Conservation (phyloP, 2,113 vertebrate species). For the Sceloporus undulatus region DNA sequence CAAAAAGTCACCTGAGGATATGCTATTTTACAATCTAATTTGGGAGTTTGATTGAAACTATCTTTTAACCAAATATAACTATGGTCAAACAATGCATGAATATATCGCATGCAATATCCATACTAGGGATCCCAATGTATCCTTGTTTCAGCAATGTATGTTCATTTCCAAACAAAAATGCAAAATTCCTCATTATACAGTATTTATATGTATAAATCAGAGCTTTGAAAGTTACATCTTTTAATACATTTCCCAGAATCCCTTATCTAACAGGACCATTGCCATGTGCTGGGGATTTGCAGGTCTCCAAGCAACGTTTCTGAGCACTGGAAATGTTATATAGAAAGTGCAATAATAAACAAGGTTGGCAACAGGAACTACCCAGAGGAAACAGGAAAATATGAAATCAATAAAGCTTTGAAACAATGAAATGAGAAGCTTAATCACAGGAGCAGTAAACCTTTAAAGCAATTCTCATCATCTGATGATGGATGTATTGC, state of each 20-base stretch:
- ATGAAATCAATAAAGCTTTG: neutral
- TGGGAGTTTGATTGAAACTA: constrained; percentile 37
- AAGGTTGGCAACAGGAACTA: neutral
- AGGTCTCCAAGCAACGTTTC: too few species aligned
- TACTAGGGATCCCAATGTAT: too few species aligned
- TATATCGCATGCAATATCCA: too few species aligned
- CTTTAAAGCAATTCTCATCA: neutral
- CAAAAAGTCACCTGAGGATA: neutral
- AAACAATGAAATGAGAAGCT: neutral
- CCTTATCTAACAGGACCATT: too few species aligned
- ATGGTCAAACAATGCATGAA: too few species aligned
- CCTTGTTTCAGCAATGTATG: neutral
- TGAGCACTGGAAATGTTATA: neutral
- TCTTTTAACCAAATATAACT: constrained; percentile 6
- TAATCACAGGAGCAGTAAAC: neutral
- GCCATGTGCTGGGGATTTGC: too few species aligned
- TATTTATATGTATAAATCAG: neutral
- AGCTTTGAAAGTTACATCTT: too few species aligned
- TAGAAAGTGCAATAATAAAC: neutral
- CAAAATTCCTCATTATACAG: neutral
- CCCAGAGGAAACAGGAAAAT: neutral
- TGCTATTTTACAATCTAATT: constrained; percentile 25
- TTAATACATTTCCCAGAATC: too few species aligned
- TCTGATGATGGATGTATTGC: neutral
- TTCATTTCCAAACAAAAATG: neutral